Evolutionary conservation across 2,888 invertebrate species (phyloP).

Genomic region (Macrophya alboannulata): DNA sequence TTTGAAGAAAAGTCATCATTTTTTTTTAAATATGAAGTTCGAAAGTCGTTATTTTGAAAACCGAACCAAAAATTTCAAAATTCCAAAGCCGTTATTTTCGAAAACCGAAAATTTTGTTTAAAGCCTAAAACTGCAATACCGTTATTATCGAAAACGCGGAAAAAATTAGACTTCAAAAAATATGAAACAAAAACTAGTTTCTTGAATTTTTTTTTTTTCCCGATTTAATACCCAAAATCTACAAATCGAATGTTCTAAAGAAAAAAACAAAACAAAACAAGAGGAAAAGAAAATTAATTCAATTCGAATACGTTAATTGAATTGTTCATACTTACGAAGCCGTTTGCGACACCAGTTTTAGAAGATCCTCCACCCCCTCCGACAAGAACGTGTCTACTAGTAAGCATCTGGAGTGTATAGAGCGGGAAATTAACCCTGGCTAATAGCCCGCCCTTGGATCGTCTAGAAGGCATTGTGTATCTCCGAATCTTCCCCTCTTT

Average conservation of each 20-base stretch:
- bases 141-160: too few species aligned
- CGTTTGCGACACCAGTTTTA: constrained; percentile 98
- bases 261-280: not conserved
- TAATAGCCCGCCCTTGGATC: constrained; percentile 87
- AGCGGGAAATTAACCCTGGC: constrained; percentile 96
- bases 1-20: too few species aligned
- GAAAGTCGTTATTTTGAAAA: not conserved
- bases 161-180: too few species aligned
- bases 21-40: not conserved
- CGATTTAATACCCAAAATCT: not conserved
- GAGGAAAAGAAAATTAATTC: not conserved
- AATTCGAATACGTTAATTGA: not conserved
- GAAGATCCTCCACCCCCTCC: constrained; percentile 99
- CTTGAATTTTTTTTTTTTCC: not conserved
- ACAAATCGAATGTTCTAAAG: not conserved
- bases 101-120: too few species aligned
- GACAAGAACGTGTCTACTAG: constrained; percentile 95
- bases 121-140: too few species aligned
- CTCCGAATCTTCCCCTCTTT: not conserved
- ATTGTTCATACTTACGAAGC: constrained; percentile 89
- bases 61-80: not conserved
- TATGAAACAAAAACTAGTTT: not conserved
- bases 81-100: too few species aligned
- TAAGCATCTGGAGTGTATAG: constrained; percentile 94
- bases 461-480: constrained; percentile 82